phyloP scores from a whole-genome alignment of 2,888 invertebrate species.

The Enchytraeus crypticus region DNA sequence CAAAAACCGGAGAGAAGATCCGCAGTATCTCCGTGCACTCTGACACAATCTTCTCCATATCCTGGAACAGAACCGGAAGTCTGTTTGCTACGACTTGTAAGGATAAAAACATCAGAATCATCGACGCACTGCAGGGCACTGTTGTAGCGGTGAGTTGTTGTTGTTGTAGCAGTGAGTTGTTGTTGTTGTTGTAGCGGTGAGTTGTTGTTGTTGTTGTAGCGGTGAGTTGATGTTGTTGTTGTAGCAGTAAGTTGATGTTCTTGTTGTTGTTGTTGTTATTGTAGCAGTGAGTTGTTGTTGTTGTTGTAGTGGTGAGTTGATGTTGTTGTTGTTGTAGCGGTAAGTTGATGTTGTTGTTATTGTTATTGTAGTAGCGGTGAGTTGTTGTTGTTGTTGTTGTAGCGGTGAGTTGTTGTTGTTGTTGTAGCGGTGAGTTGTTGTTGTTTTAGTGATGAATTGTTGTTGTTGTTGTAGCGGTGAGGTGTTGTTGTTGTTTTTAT shows the following conservation, averaged over 20 bases:
- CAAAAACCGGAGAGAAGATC: constrained; percentile 72
- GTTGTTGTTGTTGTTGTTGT: too few relatives aligned
- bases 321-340: too few relatives aligned
- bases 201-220: constrained; percentile 42
- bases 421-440: constrained; percentile 51
- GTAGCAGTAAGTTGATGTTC: too few relatives aligned
- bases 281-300: too few relatives aligned
- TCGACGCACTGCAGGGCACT: constrained; percentile 80
- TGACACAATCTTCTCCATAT: constrained; percentile 87
- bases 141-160: constrained; percentile 51
- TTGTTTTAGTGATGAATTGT: constrained; percentile 29
- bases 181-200: constrained; percentile 36
- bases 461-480: constrained; percentile 36
- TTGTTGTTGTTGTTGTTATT: too few relatives aligned
- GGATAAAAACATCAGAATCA: constrained; percentile 86
- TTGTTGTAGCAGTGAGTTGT: constrained; percentile 28
- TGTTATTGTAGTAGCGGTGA: too few relatives aligned
- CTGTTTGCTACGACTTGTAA: constrained; percentile 89
- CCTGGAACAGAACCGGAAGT: constrained; percentile 92
- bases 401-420: too few relatives aligned
- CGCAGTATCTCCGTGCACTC: constrained; percentile 81
- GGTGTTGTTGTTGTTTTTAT: constrained; percentile 42
- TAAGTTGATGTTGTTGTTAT: too few relatives aligned
- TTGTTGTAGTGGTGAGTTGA: too few relatives aligned
- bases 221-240: constrained; percentile 40